A percentile compares a stretch with the other conserved stretches of the same genome.
Conservation (phyloP, 2,113 vertebrate genomes). For the Proteles cristata region DNA sequence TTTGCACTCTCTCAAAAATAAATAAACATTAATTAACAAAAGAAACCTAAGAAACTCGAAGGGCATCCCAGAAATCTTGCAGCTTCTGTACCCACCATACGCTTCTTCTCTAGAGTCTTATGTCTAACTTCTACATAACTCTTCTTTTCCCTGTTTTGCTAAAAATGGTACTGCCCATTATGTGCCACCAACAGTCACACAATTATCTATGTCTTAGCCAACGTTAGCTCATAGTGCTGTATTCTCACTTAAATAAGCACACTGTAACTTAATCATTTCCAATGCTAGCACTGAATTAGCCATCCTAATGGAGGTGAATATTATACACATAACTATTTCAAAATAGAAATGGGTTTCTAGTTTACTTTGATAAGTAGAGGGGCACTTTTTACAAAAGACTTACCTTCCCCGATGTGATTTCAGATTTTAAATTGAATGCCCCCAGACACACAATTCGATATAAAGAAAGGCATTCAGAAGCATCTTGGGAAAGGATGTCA, state of each 20-base stretch:
- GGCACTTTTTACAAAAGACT: background rate
- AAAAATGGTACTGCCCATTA: background rate
- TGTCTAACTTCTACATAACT: background rate
- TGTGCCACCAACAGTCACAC: background rate
- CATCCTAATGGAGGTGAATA: background rate
- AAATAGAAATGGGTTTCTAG: background rate
- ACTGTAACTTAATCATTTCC: background rate
- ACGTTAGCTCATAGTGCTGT: background rate
- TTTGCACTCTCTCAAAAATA: too few species aligned
- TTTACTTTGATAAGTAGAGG: background rate
- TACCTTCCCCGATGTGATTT: background rate
- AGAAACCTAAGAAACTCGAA: background rate
- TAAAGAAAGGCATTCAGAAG: background rate
- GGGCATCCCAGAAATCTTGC: fast-evolving
- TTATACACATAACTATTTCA: background rate
- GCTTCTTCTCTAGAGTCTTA: background rate
- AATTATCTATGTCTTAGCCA: background rate
- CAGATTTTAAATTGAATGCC: background rate
- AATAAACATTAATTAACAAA: too few species aligned
- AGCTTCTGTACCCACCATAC: background rate
- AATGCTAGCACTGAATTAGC: background rate
- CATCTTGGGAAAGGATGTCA: background rate
- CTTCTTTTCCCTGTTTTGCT: background rate
- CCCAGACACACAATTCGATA: background rate
- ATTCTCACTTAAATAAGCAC: background rate